A percentile compares a stretch with the other conserved stretches of the same genome.
Conservation (phyloP, 2,888 invertebrate genomes). For the Timandra comae region DNA sequence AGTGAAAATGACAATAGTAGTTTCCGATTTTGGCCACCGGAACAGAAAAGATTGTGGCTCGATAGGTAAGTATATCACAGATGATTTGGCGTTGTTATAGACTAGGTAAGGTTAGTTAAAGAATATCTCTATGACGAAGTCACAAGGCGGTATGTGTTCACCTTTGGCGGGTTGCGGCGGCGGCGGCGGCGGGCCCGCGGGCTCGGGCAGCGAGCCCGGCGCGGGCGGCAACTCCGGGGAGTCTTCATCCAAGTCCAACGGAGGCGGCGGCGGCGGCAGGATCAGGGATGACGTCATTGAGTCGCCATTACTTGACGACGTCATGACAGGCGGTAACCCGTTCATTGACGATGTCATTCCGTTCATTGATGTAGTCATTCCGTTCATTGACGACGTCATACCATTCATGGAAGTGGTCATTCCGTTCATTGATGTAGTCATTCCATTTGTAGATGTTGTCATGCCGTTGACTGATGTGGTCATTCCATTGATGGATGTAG, state of each 20-base stretch:
- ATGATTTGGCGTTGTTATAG: too few species aligned
- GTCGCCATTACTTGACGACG: slow-evolving; percentile 31
- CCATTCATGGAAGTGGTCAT: slow-evolving; percentile 31
- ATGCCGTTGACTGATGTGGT: slow-evolving; percentile 23
- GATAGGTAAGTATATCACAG: too few species aligned
- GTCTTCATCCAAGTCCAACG: slow-evolving; percentile 30
- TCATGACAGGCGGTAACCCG: too few species aligned
- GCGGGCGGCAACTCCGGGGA: slow-evolving; percentile 62
- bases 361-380: slow-evolving; percentile 29
- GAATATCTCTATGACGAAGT: too few species aligned
- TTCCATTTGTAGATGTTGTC: slow-evolving; percentile 22
- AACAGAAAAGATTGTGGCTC: too few species aligned
- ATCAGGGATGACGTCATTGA: slow-evolving; percentile 46
- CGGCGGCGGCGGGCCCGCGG: slow-evolving; percentile 85
- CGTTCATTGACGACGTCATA: slow-evolving; percentile 26
- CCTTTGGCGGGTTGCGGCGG: slow-evolving; percentile 71
- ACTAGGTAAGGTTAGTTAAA: too few species aligned
- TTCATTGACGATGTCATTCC: slow-evolving; percentile 19
- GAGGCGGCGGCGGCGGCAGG: slow-evolving; percentile 50
- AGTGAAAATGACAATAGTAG: too few species aligned
- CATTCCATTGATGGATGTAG: slow-evolving; percentile 24
- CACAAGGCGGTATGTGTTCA: slow-evolving; percentile 17
- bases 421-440: slow-evolving; percentile 30
- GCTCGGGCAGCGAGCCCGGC: slow-evolving; percentile 80
- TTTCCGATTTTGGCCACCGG: too few species aligned